These are phyloP conservation scores for Gasterosteus nipponicus DNA, from an alignment of 2,113 vertebrate genomes.

Conservation along the genomic window DNA sequence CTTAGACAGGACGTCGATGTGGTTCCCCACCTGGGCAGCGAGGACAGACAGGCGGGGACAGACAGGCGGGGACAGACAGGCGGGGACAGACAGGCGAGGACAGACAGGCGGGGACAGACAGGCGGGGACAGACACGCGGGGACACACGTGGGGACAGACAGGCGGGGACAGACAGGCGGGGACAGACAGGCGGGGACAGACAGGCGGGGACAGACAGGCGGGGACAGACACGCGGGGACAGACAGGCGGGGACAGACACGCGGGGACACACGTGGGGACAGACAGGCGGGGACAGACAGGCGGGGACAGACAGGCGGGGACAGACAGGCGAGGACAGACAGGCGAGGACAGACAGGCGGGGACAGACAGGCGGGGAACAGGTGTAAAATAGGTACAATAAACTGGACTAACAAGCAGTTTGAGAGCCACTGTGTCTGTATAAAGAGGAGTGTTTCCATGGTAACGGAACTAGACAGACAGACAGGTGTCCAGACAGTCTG, in stretches of 20 bases:
- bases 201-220: background rate
- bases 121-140: no score
- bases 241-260: background rate
- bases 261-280: no score
- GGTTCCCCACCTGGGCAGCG: slow-evolving; percentile 91
- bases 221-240: background rate
- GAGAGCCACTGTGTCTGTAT: no score
- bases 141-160: background rate
- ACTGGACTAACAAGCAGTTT: background rate
- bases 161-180: background rate
- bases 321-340: no score
- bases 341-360: no score
- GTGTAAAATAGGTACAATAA: background rate
- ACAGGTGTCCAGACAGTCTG: no score
- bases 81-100: background rate
- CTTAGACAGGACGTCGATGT: slow-evolving; percentile 92
- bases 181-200: background rate
- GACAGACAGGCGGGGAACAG: background rate
- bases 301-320: background rate
- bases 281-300: background rate
- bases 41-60: background rate
- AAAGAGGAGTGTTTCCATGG: background rate
- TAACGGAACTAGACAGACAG: background rate
- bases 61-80: background rate
- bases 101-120: background rate